These are phyloP conservation scores for Ischnura elegans DNA, from an alignment of 2,888 invertebrate species.

Conservation along the genomic window DNA sequence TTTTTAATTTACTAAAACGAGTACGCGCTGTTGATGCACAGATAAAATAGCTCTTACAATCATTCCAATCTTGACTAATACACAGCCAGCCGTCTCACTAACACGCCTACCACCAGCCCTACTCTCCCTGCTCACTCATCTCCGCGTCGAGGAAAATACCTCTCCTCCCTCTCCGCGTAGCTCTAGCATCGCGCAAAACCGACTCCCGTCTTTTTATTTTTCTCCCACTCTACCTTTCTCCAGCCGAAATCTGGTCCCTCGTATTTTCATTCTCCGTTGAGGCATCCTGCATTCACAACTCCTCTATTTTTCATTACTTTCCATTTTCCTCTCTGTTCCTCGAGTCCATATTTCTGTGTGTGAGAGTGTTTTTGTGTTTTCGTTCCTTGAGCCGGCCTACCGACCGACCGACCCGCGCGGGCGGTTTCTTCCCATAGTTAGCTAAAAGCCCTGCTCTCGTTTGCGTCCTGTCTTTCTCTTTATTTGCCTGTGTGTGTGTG, in stretches of 20 bases:
- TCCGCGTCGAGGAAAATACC: no score
- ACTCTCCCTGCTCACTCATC: not conserved
- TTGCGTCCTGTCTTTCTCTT: not conserved
- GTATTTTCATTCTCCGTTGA: slow-evolving; percentile 1
- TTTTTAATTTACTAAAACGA: no score
- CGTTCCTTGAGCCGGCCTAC: not conserved
- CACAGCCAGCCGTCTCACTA: not conserved
- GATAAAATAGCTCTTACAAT: no score
- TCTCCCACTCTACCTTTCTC: not conserved
- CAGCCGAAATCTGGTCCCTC: not conserved
- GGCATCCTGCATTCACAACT: not conserved
- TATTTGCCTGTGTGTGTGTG: not conserved
- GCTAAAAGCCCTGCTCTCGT: not conserved
- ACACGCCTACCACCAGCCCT: not conserved
- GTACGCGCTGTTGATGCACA: no score
- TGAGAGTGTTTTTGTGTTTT: not conserved
- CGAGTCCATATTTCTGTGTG: no score
- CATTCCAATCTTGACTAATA: no score
- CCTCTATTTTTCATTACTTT: not conserved
- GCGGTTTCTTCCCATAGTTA: not conserved
- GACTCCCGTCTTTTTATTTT: not conserved
- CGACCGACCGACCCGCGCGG: no score
- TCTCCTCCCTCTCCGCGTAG: not conserved
- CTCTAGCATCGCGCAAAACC: not conserved
- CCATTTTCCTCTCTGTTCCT: no score